Percentiles rank a stretch among this genome's conserved stretches.
These are phyloP conservation scores for Philopedon plagiatum DNA, from an alignment of 2,888 invertebrate genomes.

Conservation along the genomic window DNA sequence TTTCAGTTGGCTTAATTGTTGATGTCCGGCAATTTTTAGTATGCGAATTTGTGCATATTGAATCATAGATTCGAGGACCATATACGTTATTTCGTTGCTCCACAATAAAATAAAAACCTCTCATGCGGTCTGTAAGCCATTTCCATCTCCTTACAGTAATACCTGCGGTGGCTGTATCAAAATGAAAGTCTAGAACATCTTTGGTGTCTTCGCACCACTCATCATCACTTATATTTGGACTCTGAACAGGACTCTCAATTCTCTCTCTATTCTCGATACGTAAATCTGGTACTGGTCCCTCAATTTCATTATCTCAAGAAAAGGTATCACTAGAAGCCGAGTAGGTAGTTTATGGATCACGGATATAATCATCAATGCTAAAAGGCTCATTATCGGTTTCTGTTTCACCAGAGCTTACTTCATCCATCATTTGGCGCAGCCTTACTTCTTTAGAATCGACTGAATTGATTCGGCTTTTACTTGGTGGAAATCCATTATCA, in stretches of 20 bases:
- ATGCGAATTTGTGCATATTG: too few relatives aligned
- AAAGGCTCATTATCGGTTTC: too few relatives aligned
- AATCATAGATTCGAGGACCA: too few relatives aligned
- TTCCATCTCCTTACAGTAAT: not conserved
- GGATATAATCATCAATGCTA: too few relatives aligned
- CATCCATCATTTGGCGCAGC: not conserved
- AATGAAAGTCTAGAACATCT: not conserved
- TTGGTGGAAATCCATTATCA: too few relatives aligned
- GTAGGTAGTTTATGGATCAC: too few relatives aligned
- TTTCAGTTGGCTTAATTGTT: not conserved
- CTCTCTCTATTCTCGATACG: not conserved
- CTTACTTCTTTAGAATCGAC: too few relatives aligned
- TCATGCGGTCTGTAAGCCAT: not conserved
- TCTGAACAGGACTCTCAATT: not conserved
- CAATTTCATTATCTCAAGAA: not conserved
- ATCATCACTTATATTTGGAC: not conserved
- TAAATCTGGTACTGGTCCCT: not conserved
- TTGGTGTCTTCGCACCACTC: not conserved
- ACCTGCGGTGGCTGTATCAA: not conserved
- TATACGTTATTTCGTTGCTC: not conserved
- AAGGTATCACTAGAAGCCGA: not conserved
- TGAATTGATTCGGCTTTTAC: too few relatives aligned
- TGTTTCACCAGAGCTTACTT: not conserved
- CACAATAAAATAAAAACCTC: not conserved
- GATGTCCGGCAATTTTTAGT: not conserved